Evolutionary conservation across 2,888 invertebrate genomes (phyloP).

Genomic region (Rotaria macrura): DNA sequence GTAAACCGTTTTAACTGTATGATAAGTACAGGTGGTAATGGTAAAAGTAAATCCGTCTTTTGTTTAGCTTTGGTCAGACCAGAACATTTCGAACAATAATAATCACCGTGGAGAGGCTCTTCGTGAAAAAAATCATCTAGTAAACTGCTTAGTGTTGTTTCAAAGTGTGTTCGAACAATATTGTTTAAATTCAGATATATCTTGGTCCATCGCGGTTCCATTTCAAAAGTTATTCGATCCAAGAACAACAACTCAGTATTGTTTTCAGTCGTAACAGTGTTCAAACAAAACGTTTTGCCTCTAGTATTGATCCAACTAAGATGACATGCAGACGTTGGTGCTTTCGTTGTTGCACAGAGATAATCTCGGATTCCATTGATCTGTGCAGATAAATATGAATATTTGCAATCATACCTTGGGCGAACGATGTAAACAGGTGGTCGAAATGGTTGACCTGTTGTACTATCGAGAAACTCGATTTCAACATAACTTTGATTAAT

Average conservation of each 20-base stretch:
- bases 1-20: slow-evolving; percentile 34
- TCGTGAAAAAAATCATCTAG: neutral
- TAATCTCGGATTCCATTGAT: neutral
- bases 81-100: neutral
- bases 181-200: neutral
- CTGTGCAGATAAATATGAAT: neutral
- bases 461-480: neutral
- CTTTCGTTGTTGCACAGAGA: neutral
- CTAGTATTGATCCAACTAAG: neutral
- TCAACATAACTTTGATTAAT: neutral
- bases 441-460: neutral
- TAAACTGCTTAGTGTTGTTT: neutral
- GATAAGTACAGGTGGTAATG: slow-evolving; percentile 29
- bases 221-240: neutral
- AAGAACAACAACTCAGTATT: neutral
- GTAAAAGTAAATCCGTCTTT: neutral
- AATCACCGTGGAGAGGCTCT: neutral
- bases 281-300: neutral
- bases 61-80: neutral
- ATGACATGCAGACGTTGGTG: neutral
- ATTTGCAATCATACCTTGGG: neutral
- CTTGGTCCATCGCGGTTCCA: neutral
- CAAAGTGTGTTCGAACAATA: neutral
- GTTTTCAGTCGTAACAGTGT: neutral
- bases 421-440: neutral